Base-by-base conservation (phyloP, 2,797 vertebrate genomes). In the Gadopsis bispinosus region DNA sequence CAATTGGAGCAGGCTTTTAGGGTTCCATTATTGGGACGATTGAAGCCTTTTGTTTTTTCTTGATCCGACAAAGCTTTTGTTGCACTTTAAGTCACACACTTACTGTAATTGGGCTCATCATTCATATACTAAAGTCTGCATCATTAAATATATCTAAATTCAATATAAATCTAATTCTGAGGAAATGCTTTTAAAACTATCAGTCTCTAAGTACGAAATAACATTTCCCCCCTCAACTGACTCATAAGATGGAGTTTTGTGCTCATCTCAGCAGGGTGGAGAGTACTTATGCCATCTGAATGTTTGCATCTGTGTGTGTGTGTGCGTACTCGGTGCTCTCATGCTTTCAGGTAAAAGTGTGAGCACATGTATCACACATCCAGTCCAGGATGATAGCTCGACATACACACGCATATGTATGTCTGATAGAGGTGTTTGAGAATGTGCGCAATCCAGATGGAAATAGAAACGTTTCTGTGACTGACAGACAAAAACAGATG, bases 31-130 rank as follows among this genome's bases (percentile, higher is more conserved):
- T 43, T 33, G 51, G 50, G 50, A 81, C 3, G 1, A 59, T n/a
- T n/a, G 26, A 51, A 43, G 64, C 50, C 26, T 31, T 71, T 71
- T 56, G 37, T 67, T 51, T 22, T 13, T 55, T 39, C 48, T 43
- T 55, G 16, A 63, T 69, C 55, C 22, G 11, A 48, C 68, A 43
- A 20, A 65, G 63, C 22, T 53, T 84, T 79, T 73, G 64, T 50
- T 84, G 69, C 45, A 71, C 72, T 71, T 69, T n/a, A 65, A 68
- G 69, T 77, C 69, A 55, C 50, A 80, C 64, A 74, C 77, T 88
- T 76, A 50, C 55, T 62, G 20, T 81, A 81, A 87, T 80, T 80
- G 39, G 33, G 12, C 65, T 80, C 80, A 84, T 81, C 35, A 37
- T 68, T 87, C 77, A 62, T 50, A 68, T n/a, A 43, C 37, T n/a